These are phyloP conservation scores for Sebastes hubbsi DNA, from an alignment of 2,797 vertebrate species.

Conservation along the genomic window DNA sequence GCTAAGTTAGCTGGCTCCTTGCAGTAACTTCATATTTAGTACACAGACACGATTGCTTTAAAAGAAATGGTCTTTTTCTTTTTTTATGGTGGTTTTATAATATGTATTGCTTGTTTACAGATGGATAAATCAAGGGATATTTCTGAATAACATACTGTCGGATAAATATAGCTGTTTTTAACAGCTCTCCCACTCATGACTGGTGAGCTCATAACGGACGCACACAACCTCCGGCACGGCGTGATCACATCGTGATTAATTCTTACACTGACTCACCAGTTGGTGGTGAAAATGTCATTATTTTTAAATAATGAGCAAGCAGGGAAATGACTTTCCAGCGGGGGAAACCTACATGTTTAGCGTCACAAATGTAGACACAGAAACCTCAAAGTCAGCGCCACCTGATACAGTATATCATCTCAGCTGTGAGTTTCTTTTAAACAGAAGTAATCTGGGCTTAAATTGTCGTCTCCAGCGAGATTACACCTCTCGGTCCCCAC, in stretches of 20 bases:
- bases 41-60: no score
- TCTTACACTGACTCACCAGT: conserved; percentile 35
- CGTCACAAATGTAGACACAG: not conserved
- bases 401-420: not conserved
- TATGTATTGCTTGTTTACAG: not conserved
- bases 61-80: not conserved
- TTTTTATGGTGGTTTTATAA: not conserved
- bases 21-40: no score
- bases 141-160: not conserved
- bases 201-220: conserved; percentile 5
- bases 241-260: conserved; percentile 35
- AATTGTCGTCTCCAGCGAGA: conserved; percentile 19
- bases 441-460: not conserved
- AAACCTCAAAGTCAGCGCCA: not conserved
- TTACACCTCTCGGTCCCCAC: conserved; percentile 22
- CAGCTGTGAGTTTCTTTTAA: not conserved
- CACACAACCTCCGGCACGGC: not conserved
- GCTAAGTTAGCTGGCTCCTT: no score
- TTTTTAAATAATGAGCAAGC: not conserved
- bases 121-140: not conserved
- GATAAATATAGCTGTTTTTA: conserved; percentile 34
- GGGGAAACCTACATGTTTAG: not conserved
- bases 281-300: conserved; percentile 9
- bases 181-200: conserved; percentile 39
- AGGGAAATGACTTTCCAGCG: not conserved